Base-by-base conservation (phyloP, 2,888 invertebrate species). In the Epirrhoe tristata region DNA sequence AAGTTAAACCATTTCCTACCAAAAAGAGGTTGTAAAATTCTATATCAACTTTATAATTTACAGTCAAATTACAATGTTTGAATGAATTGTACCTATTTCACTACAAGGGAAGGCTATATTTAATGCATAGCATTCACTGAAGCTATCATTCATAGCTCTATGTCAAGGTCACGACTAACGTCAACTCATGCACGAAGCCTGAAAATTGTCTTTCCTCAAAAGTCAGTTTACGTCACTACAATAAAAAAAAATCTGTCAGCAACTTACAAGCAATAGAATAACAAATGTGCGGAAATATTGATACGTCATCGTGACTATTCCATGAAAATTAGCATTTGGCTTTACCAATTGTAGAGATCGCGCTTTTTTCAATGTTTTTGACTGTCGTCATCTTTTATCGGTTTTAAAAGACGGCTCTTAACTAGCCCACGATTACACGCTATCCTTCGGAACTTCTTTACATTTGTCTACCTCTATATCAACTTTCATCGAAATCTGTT, bases 91-190 rank as follows among this genome's bases (percentile, higher is more conserved):
- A n/a, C n/a, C 24, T 36, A 48, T 16, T n/a, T 56, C 36, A 60
- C 39, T 69, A 62, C 59, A 46, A 14, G 34, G 62, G 53, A 63
- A 60, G 31, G 17, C 31, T 0, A 67, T 71, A 50, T 67, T 24
- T 69, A 63, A 71, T 71, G 54, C 60, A 71, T 52, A 48, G 52
- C 51, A 55, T 59, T 48, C 16, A 53, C 59, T 69, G 64, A 55
- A 59, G n/a, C 16, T 16, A 48, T 14, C n/a, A 39, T 39, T 6
- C 24, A 43, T 46, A 39, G 58, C 34, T 58, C 58, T 65, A 24
- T 55, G 65, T 59, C 69, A 71, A 71, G 71, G 71, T 56, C 32
- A 61, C 56, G 46, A 16, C 39, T 65, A 68, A 52, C 56, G 61
- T 61, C 52, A 52, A 59, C 48, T 64, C 57, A 59, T 57, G 56